phyloP scores from a whole-genome alignment of 2,113 vertebrate species.

The Psittacara wagleri region DNA sequence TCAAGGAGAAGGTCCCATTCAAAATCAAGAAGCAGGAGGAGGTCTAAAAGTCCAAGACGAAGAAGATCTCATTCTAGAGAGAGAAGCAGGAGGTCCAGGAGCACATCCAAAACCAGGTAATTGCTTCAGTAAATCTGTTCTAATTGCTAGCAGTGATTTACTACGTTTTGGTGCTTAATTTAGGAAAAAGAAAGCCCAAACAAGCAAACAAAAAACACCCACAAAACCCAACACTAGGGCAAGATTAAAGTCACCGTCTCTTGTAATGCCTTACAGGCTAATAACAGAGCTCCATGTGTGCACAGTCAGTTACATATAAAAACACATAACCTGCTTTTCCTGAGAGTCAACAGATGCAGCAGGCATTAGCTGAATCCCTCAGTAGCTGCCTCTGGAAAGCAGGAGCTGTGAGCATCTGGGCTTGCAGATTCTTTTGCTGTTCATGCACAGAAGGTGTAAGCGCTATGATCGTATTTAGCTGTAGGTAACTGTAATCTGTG shows the following conservation, averaged over 20 bases:
- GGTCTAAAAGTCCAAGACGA: conserved; percentile 92
- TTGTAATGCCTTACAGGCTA: fast-evolving
- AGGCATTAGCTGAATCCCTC: not conserved
- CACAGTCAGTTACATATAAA: no score
- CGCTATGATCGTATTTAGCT: not conserved
- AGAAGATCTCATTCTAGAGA: conserved; percentile 90
- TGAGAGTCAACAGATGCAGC: not conserved
- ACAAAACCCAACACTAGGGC: not conserved
- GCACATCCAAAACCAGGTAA: conserved; percentile 87
- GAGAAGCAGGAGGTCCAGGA: conserved; percentile 83
- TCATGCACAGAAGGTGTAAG: fast-evolving
- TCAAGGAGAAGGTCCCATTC: conserved; percentile 91
- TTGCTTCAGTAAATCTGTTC: not conserved
- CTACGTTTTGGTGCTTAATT: not conserved
- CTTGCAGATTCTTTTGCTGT: not conserved
- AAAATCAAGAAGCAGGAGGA: conserved; percentile 87
- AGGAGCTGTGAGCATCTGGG: not conserved
- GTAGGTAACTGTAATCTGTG: no score
- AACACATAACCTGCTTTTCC: not conserved
- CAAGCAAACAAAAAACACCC: not conserved
- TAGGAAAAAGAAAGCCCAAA: not conserved
- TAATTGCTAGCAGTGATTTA: not conserved
- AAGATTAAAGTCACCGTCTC: not conserved
- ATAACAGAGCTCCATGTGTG: not conserved
- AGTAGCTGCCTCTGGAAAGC: not conserved